phyloP scores from a whole-genome alignment of 2,888 invertebrate genomes.

The Parnassius orleans region DNA sequence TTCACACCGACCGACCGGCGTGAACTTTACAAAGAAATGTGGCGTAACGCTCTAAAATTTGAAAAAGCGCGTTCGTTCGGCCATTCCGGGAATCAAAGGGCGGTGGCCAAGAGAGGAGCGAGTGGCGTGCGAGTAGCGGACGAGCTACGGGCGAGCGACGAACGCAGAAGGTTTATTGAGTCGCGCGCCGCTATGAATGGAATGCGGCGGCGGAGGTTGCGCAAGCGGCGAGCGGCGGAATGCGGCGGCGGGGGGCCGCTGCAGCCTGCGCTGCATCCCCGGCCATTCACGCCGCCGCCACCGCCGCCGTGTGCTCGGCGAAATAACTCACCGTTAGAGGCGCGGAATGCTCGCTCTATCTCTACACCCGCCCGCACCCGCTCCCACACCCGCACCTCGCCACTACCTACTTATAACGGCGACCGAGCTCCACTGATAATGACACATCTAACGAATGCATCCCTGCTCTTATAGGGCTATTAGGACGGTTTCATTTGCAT shows the following conservation, averaged over 20 bases:
- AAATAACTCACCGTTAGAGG: conserved; percentile 78
- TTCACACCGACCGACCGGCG: conserved; percentile 70
- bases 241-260: conserved; percentile 39
- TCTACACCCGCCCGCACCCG: conserved; percentile 32
- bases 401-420: conserved; percentile 32
- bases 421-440: conserved; percentile 32
- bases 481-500: conserved; percentile 13
- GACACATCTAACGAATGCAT: conserved; percentile 29
- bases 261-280: conserved; percentile 64
- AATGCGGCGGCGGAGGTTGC: conserved; percentile 76
- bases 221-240: conserved; percentile 63
- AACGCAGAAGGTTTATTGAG: conserved; percentile 32
- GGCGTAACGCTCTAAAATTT: conserved; percentile 75
- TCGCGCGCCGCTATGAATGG: conserved; percentile 72
- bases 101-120: conserved; percentile 31
- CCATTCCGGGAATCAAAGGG: conserved; percentile 60
- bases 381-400: conserved; percentile 23
- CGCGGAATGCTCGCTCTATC: conserved; percentile 75
- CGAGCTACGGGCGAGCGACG: conserved; percentile 23
- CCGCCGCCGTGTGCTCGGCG: conserved; percentile 45
- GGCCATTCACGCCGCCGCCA: conserved; percentile 72
- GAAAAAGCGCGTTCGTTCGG: conserved; percentile 62
- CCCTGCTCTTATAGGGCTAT: conserved; percentile 5
- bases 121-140: conserved; percentile 22
- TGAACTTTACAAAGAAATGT: conserved; percentile 76